Conservation (phyloP, 2,113 vertebrate species). For the Hystrix brachyura region DNA sequence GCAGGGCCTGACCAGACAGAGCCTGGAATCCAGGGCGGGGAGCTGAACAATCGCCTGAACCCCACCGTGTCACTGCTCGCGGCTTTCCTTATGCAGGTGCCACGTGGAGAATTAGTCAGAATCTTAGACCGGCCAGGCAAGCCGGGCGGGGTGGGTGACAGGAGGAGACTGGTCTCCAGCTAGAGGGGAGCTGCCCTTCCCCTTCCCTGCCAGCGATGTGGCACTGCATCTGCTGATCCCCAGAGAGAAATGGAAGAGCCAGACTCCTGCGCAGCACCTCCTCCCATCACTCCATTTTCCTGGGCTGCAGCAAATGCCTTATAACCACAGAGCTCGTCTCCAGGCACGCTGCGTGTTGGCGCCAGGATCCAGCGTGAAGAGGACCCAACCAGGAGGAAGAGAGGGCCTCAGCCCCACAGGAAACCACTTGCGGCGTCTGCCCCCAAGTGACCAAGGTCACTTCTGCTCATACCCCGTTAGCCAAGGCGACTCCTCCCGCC, state of each 20-base stretch:
- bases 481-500: not conserved
- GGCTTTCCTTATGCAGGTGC: fast-evolving
- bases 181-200: not conserved
- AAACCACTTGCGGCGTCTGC: not conserved
- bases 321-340: not conserved
- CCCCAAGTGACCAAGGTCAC: not conserved
- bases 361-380: not conserved
- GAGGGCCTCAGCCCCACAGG: not conserved
- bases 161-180: not conserved
- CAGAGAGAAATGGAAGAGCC: not conserved
- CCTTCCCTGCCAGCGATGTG: not conserved
- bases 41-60: not conserved
- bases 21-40: fast-evolving
- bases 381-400: not conserved
- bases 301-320: not conserved
- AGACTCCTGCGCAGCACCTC: not conserved
- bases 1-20: not conserved
- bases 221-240: not conserved
- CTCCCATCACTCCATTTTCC: not conserved
- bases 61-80: fast-evolving
- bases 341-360: fast-evolving
- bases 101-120: not conserved
- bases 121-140: not conserved
- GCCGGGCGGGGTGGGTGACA: not conserved
- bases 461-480: not conserved